Percentiles rank a stretch among this genome's conserved stretches.
These are phyloP conservation scores for Pica pica DNA, from an alignment of 2,113 vertebrate species.

Conservation along the genomic window DNA sequence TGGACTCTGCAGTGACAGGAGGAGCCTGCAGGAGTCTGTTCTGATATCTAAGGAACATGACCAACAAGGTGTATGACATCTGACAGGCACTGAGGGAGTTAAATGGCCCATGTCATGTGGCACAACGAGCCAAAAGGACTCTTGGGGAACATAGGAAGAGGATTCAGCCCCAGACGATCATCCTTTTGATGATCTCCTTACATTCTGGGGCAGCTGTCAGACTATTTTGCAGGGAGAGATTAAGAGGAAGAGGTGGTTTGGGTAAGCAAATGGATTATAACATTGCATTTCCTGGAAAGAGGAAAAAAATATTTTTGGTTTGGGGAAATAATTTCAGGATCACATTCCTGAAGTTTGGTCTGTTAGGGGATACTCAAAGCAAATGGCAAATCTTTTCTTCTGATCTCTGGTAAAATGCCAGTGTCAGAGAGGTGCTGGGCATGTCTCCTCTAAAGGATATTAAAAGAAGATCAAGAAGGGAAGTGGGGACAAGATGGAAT, in stretches of 20 bases:
- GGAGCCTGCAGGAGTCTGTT: not conserved
- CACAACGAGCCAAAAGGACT: not conserved
- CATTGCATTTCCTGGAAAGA: not conserved
- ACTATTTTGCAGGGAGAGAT: not conserved
- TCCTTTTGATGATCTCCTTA: not conserved
- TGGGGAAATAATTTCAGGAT: not conserved
- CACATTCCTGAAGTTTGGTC: not conserved
- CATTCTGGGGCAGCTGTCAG: not conserved
- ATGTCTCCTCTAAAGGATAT: not conserved
- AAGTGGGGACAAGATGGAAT: not conserved
- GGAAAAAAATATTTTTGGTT: not conserved
- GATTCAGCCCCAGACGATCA: not conserved
- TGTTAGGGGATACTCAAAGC: not conserved
- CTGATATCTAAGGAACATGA: not conserved
- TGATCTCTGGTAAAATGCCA: not conserved
- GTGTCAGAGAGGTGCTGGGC: not conserved
- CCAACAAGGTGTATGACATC: fast-evolving
- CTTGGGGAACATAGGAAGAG: not conserved
- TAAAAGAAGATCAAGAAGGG: not conserved
- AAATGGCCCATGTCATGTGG: not conserved
- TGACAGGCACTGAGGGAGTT: not conserved
- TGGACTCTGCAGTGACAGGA: not conserved
- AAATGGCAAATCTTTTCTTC: not conserved
- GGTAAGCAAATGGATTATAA: not conserved
- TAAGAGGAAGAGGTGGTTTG: not conserved